These are phyloP conservation scores for Xenops minutus DNA, from an alignment of 2,797 vertebrate genomes.

Conservation along the genomic window DNA sequence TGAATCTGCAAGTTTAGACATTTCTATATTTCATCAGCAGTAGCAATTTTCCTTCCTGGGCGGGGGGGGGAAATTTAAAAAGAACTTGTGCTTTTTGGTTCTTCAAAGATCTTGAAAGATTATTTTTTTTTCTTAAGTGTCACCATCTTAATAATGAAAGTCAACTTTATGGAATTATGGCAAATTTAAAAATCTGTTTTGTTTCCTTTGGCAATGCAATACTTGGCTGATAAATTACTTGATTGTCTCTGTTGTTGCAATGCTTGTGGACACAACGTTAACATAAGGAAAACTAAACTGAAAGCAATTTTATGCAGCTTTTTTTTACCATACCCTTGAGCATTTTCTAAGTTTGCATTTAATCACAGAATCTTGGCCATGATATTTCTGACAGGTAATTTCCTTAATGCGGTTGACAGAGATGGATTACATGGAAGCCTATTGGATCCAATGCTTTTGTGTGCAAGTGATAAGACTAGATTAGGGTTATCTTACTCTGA, in stretches of 20 bases:
- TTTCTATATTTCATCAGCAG: neutral
- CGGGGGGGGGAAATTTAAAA: neutral
- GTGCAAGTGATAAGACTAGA: conserved; percentile 80
- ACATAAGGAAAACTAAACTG: conserved; percentile 69
- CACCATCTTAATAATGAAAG: neutral
- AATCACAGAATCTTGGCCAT: conserved; percentile 84
- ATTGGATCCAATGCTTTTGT: conserved; percentile 81
- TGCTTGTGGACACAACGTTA: conserved; percentile 66
- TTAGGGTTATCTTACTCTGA: conserved; percentile 79
- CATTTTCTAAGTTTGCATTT: conserved; percentile 81
- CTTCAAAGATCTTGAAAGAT: neutral
- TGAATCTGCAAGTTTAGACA: neutral
- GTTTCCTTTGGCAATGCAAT: conserved; percentile 24
- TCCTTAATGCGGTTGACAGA: conserved; percentile 87
- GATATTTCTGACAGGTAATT: conserved; percentile 88
- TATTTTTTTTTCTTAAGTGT: neutral
- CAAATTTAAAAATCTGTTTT: neutral
- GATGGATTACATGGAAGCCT: conserved; percentile 82
- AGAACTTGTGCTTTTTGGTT: neutral
- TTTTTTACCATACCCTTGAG: conserved; percentile 76
- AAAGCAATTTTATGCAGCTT: conserved; percentile 73
- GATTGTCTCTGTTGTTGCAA: conserved; percentile 64
- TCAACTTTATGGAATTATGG: neutral
- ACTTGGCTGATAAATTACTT: conserved; percentile 54
- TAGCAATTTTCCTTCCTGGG: neutral